A percentile compares a stretch with the other conserved stretches of the same genome.
phyloP scores from a whole-genome alignment of 2,113 vertebrate species.

The Paedocypris sp. region DNA sequence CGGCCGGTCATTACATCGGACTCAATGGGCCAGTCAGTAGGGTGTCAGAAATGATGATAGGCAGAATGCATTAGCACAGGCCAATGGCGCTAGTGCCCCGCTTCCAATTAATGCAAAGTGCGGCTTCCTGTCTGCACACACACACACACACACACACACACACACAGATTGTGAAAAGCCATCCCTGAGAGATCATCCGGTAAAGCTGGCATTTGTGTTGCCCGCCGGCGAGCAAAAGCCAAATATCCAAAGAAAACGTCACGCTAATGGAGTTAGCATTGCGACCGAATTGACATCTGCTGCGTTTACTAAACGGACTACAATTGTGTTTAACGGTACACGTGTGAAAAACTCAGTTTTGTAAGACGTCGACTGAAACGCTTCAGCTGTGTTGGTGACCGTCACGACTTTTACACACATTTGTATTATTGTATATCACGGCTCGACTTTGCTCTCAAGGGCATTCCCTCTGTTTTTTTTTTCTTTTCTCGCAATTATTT shows the following conservation, averaged over 20 bases:
- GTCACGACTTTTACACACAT: slow-evolving; percentile 54
- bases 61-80: slow-evolving; percentile 38
- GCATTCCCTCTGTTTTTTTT: slow-evolving; percentile 46
- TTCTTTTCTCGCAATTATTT: slow-evolving; percentile 19
- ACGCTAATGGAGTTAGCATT: slow-evolving; percentile 33
- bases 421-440: slow-evolving; percentile 70
- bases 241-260: slow-evolving; percentile 64
- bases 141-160: not conserved
- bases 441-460: slow-evolving; percentile 64
- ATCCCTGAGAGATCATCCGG: not conserved
- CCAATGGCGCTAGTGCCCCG: slow-evolving; percentile 16
- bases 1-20: slow-evolving; percentile 30
- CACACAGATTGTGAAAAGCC: not conserved
- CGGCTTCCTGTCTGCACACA: slow-evolving; percentile 20
- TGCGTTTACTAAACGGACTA: slow-evolving; percentile 56
- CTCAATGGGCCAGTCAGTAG: slow-evolving; percentile 42
- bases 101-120: slow-evolving; percentile 38
- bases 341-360: slow-evolving; percentile 65
- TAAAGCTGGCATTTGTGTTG: slow-evolving; percentile 5
- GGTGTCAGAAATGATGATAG: slow-evolving; percentile 44
- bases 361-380: slow-evolving; percentile 56
- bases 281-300: slow-evolving; percentile 42
- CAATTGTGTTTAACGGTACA: slow-evolving; percentile 66
- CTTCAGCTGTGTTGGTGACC: slow-evolving; percentile 51
- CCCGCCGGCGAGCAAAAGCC: slow-evolving; percentile 20